These are phyloP conservation scores for Archilochus colubris DNA, from an alignment of 2,113 vertebrate species.

Conservation along the genomic window DNA sequence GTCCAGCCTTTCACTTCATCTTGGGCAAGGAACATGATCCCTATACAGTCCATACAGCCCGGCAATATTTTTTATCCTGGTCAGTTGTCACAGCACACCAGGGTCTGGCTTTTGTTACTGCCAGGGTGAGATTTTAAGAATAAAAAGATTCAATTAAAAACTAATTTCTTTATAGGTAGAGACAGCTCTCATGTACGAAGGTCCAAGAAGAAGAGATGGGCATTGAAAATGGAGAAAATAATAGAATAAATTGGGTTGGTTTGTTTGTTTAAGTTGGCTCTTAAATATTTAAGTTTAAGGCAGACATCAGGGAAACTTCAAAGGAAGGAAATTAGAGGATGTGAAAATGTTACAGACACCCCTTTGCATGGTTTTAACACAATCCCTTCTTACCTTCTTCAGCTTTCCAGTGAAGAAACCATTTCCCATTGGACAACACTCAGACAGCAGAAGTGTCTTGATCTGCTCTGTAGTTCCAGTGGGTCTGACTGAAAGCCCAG, in stretches of 20 bases:
- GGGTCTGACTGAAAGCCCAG: not conserved
- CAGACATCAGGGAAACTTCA: not conserved
- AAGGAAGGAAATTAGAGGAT: not conserved
- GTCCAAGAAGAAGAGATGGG: not conserved
- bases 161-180: not conserved
- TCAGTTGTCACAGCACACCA: not conserved
- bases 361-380: not conserved
- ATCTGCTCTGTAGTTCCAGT: not conserved
- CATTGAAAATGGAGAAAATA: not conserved
- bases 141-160: not conserved
- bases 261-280: not conserved
- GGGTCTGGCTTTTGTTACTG: not conserved
- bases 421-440: not conserved
- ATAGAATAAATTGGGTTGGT: not conserved
- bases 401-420: not conserved
- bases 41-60: not conserved
- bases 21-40: not conserved
- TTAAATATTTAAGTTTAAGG: not conserved
- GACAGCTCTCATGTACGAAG: not conserved
- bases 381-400: not conserved
- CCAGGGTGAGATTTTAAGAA: not conserved
- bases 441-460: not conserved
- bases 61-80: not conserved
- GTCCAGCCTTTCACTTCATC: not conserved
- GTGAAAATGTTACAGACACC: not conserved